phyloP scores from a whole-genome alignment of 2,797 vertebrate species.

The Erpetoichthys calabaricus region DNA sequence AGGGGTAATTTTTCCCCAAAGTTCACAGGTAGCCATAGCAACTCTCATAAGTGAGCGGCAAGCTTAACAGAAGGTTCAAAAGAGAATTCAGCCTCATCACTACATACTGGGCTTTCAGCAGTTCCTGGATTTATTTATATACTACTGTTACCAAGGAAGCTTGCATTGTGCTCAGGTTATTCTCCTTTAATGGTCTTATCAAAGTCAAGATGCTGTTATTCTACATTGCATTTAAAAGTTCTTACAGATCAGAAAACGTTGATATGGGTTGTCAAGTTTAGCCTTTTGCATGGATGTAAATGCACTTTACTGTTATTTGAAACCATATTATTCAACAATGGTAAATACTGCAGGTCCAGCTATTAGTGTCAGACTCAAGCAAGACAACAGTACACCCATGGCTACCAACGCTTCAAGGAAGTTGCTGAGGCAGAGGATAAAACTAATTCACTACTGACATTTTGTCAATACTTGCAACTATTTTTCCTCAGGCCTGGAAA shows the following conservation, averaged over 20 bases:
- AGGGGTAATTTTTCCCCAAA: not conserved
- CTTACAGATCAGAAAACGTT: not conserved
- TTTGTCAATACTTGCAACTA: too few species aligned
- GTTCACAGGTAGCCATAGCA: constrained; percentile 5
- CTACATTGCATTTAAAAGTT: not conserved
- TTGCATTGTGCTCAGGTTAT: not conserved
- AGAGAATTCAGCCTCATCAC: not conserved
- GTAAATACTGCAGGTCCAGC: not conserved
- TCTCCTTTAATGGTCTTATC: too few species aligned
- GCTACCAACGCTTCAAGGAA: constrained; percentile 1
- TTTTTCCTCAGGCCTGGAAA: too few species aligned
- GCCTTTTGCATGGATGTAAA: not conserved
- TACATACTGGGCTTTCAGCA: not conserved
- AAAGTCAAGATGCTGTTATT: not conserved
- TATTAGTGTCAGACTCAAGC: not conserved
- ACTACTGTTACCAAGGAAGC: constrained; percentile 1
- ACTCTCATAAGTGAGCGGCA: not conserved
- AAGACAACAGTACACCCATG: not conserved
- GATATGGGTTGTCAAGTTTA: too few species aligned
- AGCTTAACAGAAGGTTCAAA: not conserved
- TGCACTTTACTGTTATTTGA: not conserved
- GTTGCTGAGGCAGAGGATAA: not conserved
- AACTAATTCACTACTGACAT: not conserved
- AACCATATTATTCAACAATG: not conserved
- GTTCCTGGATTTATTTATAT: not conserved